phyloP scores from a whole-genome alignment of 2,888 invertebrate genomes.

The Drosophila meridionalis region DNA sequence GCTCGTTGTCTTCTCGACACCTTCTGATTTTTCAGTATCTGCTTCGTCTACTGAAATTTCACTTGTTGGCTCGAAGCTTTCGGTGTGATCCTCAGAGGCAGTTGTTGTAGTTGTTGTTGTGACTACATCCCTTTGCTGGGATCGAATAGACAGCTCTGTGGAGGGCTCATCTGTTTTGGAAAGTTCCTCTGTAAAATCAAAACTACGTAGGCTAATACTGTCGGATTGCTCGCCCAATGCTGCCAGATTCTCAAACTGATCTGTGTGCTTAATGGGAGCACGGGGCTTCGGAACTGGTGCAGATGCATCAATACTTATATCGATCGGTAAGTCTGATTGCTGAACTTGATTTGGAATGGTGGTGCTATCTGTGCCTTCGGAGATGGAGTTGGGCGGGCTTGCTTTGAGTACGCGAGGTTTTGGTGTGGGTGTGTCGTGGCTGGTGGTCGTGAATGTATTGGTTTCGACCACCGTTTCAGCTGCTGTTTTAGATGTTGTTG shows the following conservation, averaged over 20 bases:
- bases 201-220: slow-evolving; percentile 80
- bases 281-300: slow-evolving; percentile 83
- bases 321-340: slow-evolving; percentile 59
- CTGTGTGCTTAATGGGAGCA: slow-evolving; percentile 78
- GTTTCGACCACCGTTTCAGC: slow-evolving; percentile 65
- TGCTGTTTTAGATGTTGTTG: slow-evolving; percentile 77
- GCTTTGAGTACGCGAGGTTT: slow-evolving; percentile 85
- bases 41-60: slow-evolving; percentile 79
- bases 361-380: slow-evolving; percentile 72
- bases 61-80: slow-evolving; percentile 79
- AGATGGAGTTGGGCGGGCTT: slow-evolving; percentile 72
- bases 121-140: slow-evolving; percentile 68
- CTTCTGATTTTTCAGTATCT: slow-evolving; percentile 70
- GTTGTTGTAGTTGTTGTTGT: slow-evolving; percentile 72
- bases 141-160: slow-evolving; percentile 73
- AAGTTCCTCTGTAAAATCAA: slow-evolving; percentile 82
- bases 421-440: slow-evolving; percentile 85
- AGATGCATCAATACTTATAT: slow-evolving; percentile 55
- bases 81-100: slow-evolving; percentile 78
- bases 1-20: slow-evolving; percentile 74
- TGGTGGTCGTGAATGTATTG: slow-evolving; percentile 58
- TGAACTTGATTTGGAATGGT: slow-evolving; percentile 68
- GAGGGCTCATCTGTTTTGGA: slow-evolving; percentile 82
- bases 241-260: slow-evolving; percentile 76
- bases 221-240: slow-evolving; percentile 79